Evolutionary conservation across 2,888 invertebrate species (phyloP), one percentile per base, ranked within the genome.

Genomic region (Leptinotarsa tumamoca): DNA sequence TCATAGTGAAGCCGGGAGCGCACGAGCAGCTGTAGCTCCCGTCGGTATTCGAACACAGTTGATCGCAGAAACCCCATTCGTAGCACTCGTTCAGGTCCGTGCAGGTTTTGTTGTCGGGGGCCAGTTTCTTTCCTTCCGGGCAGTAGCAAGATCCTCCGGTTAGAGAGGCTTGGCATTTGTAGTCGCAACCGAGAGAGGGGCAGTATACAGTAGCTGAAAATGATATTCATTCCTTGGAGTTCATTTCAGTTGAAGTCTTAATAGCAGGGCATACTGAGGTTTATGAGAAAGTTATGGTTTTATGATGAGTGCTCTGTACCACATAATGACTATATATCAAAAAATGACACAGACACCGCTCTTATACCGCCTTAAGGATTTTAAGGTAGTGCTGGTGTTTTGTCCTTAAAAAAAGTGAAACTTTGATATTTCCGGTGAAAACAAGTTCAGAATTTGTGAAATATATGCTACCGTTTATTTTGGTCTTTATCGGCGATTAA

Each of bases 41-140:
- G 1, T 94, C 94, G 0, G 94, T 94, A 88, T 99, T 98, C 76
- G 93, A 92, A 88, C 99, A 99, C 50, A 95, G 90, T 88, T 99
- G 99, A 86, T 98, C 98, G 88, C 99, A 99, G 88, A 92, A 95
- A 58, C 96, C 96, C 96, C 96, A 97, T 89, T 96, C 96, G 67
- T 90, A 88, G 88, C 97, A 97, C 89, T 99, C 98, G 89, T 99
- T 94, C 82, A 95, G 92, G 90, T 99, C 99, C 54, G 93, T 91
- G 87, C 99, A 99, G 4, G 95, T 95, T 82, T 94, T 91, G 86
- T 96, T 96, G 87, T 96, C 95, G 5, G 94, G 89, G 0, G 95
- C 92, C n/a, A 98, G 91, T 83, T 93, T 91, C 84, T 95, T 94
- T 0, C 98, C 98, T 33, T 93, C 91, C 0, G 94, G 94, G 89